A percentile compares a stretch with the other conserved stretches of the same genome.
These are phyloP conservation scores for Toxotes jaculatrix DNA, from an alignment of 2,113 vertebrate genomes.

Conservation along the genomic window DNA sequence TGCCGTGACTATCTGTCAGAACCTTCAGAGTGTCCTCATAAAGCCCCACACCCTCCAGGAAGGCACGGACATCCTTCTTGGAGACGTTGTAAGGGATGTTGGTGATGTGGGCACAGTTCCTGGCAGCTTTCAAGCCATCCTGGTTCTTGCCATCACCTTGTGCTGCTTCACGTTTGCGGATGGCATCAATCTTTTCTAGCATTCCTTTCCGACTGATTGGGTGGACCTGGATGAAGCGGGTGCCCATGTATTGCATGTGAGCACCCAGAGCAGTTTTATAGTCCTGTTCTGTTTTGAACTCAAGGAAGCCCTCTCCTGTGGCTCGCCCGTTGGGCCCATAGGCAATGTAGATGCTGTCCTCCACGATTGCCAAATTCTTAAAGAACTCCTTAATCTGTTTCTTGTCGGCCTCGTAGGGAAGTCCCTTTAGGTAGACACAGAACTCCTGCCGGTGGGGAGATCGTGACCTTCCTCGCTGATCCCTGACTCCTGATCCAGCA, in stretches of 20 bases:
- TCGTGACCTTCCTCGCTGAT: constrained; percentile 91
- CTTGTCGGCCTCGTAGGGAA: constrained; percentile 98
- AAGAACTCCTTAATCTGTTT: constrained; percentile 98
- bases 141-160: constrained; percentile 90
- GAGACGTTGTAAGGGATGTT: constrained; percentile 98
- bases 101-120: constrained; percentile 93
- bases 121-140: constrained; percentile 85
- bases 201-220: constrained; percentile 96
- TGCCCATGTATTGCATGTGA: constrained; percentile 99
- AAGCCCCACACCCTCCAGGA: constrained; percentile 93
- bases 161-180: constrained; percentile 90
- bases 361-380: constrained; percentile 94
- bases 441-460: constrained; percentile 95
- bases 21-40: constrained; percentile 95
- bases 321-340: constrained; percentile 97
- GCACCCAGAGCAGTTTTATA: constrained; percentile 94
- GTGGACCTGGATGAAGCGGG: constrained; percentile 97
- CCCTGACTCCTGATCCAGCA: constrained; percentile 80
- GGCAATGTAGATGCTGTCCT: constrained; percentile 97
- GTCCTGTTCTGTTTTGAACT: constrained; percentile 94
- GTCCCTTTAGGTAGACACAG: constrained; percentile 96
- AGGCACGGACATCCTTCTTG: constrained; percentile 94
- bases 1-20: constrained; percentile 92
- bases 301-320: constrained; percentile 97
- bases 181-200: constrained; percentile 96